Base-by-base conservation (phyloP, 2,888 invertebrate species). In the Hybos culiciformis region DNA sequence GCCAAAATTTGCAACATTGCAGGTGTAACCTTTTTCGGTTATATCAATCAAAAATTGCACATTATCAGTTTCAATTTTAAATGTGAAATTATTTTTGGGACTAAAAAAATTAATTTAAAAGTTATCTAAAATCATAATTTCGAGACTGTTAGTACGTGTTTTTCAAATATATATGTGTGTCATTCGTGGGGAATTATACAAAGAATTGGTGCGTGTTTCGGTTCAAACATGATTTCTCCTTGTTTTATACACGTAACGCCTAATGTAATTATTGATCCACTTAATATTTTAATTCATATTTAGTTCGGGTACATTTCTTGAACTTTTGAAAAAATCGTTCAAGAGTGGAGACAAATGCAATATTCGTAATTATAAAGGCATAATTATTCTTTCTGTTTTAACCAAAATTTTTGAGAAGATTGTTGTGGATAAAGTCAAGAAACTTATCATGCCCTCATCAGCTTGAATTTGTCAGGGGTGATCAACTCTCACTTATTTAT, bases 31-130 rank as follows among this genome's bases (percentile, higher is more conserved):
- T 4, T 53, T 33, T 1, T 46, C 38, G 2, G 56, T 47, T 1
- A 62, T 53, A n/a, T 52, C 51, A 5, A 63, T 51, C 20, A 54
- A 44, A 17, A 61, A 57, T 9, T 54, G 50, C 1, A 54, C 61
- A 39, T 53, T 53, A 34, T 48, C 49, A 2, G 56, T 60, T 20
- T 59, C 58, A 15, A 63, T 39, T 3, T 46, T 50, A 0, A 63
- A 45, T 5, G 53, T 43, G 2, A 62, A 46, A 44, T 60, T 60
- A 9, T 43, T 39, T 21, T 56, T 54, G 7, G 53, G 52, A 36
- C 61, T 61, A n/a, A n/a, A n/a, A n/a, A n/a, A n/a, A n/a, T n/a
- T n/a, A n/a, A n/a, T n/a, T n/a, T n/a, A n/a, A n/a, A n/a, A n/a
- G n/a, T n/a, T n/a, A n/a, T n/a, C n/a, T n/a, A n/a, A n/a, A n/a